Base-by-base conservation (phyloP, 2,888 invertebrate genomes). In the Entomobrya proxima region DNA sequence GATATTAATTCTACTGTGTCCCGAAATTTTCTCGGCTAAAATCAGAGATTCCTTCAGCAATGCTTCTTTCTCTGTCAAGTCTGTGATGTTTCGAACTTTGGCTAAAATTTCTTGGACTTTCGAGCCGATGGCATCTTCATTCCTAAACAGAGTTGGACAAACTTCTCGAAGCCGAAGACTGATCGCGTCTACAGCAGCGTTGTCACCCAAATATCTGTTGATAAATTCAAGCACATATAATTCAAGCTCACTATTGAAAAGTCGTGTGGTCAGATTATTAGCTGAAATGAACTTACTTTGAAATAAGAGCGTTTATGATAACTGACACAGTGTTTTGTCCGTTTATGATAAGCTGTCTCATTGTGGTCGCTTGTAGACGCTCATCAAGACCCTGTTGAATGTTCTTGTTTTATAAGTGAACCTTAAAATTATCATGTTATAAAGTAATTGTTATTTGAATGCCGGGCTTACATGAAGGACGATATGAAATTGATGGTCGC, bases 61-160 rank as follows among this genome's bases (percentile, higher is more conserved):
- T 1, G 86, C 74, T 64, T 89, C 90, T 64, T 85, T 88, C 55
- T 89, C 89, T n/a, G 67, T 9, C 11, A 50, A n/a, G 64, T 90
- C 88, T 9, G 86, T 78, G 0, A 87, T 74, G n/a, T 83, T 78
- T 81, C 87, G 88, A 2, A 88, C 89, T 87, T 89, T 89, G 1
- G 88, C 81, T 13, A 90, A 64, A 27, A 90, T 90, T 83, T 89
- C 89, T 82, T 89, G 91, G 92, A 97, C 97, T 93, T 98, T 98
- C 1, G 98, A 97, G 90, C 97, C 97, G 13, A 97, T 96, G 3
- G 98, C 98, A 92, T 99, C 99, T 93, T 99, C 98, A 90, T 95
- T 95, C 88, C 96, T 95, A 92, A 98, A 99, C 32, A 99, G 93
- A 90, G 96, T 96, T 0, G 99, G 99, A 91, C 99, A 99, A 0